These are phyloP conservation scores for Mesoclemmys tuberculata DNA, from an alignment of 2,113 vertebrate species.

Conservation along the genomic window DNA sequence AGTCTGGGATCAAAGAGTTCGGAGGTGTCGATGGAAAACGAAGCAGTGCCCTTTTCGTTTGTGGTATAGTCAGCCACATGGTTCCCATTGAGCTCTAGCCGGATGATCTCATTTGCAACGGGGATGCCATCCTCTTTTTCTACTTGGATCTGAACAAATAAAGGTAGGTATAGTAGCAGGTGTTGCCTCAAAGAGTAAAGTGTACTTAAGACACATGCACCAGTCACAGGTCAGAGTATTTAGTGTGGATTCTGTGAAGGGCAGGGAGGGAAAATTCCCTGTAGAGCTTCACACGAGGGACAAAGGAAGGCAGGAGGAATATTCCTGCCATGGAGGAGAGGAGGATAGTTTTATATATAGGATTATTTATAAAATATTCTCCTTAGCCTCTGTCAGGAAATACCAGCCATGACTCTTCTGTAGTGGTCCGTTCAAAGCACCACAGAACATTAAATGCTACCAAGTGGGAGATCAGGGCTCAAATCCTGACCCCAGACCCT, in stretches of 20 bases:
- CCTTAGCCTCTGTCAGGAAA: neutral
- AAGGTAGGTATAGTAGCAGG: neutral
- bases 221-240: neutral
- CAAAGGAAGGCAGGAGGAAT: neutral
- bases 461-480: neutral
- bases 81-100: constrained; percentile 62
- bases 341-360: neutral
- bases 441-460: neutral
- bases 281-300: neutral
- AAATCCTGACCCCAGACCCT: neutral
- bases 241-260: neutral
- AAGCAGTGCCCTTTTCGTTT: constrained; percentile 53
- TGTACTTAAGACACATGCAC: neutral
- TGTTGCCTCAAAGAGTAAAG: neutral
- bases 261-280: neutral
- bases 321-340: neutral
- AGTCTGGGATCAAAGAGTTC: constrained; percentile 59
- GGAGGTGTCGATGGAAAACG: constrained; percentile 71
- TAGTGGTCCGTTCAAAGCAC: neutral
- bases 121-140: constrained; percentile 32
- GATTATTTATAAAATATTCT: neutral
- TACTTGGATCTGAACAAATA: constrained; percentile 68
- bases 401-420: neutral
- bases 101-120: constrained; percentile 32
- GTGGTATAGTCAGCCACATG: constrained; percentile 71